Conservation (phyloP, 2,113 vertebrate genomes). For the Chaetura pelagica region DNA sequence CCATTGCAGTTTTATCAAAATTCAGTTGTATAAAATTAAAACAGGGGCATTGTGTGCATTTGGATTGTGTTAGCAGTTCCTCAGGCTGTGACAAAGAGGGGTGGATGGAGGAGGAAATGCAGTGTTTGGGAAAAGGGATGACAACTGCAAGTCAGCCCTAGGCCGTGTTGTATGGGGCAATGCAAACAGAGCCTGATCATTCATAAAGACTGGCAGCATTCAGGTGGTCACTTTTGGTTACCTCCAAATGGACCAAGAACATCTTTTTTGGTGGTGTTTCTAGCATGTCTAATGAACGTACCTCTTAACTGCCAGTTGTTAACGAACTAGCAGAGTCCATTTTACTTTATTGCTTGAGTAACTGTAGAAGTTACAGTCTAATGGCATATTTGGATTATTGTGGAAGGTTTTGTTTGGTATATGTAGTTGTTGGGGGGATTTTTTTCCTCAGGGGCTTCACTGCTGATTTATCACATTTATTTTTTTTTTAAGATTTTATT, state of each 20-base stretch:
- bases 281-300: not conserved
- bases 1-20: not conserved
- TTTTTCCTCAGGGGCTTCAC: not conserved
- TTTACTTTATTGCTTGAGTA: not conserved
- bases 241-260: not conserved
- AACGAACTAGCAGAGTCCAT: accelerated
- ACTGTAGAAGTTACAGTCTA: not conserved
- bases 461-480: not conserved
- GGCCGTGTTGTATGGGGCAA: not conserved
- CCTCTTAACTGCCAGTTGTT: not conserved
- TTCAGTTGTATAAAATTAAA: slow-evolving; percentile 17
- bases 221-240: not conserved
- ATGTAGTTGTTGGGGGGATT: not conserved
- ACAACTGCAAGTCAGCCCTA: slow-evolving; percentile 63
- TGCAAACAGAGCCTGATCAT: accelerated
- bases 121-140: slow-evolving; percentile 74
- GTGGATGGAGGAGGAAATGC: not conserved
- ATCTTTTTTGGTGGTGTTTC: not conserved
- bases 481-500: not conserved
- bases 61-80: slow-evolving; percentile 36
- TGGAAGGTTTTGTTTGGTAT: not conserved
- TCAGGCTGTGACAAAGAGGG: not conserved
- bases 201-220: not conserved
- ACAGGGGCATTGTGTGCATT: slow-evolving; percentile 39
- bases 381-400: not conserved